Percentiles rank a stretch among this genome's conserved stretches.
These are phyloP conservation scores for Agrotis exclamationis DNA, from an alignment of 2,888 invertebrate genomes.

Conservation along the genomic window DNA sequence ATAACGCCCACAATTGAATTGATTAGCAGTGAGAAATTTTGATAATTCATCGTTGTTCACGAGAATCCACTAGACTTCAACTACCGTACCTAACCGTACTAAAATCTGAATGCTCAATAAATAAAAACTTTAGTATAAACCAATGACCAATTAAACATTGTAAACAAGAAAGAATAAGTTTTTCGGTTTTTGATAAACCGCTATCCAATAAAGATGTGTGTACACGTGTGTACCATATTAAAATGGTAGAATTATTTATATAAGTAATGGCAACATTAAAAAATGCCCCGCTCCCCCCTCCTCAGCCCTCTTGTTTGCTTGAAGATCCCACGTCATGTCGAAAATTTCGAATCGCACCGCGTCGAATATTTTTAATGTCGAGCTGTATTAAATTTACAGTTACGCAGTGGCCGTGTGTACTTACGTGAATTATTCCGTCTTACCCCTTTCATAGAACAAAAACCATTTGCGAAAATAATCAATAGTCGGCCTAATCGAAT, in stretches of 20 bases:
- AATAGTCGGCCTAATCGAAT: neutral
- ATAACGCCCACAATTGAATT: too few species aligned
- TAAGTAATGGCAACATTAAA: conserved; percentile 12
- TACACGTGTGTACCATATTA: neutral
- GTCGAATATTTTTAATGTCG: conserved; percentile 20
- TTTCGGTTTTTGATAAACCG: too few species aligned
- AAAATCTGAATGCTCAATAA: too few species aligned
- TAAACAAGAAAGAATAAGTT: too few species aligned
- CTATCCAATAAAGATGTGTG: neutral
- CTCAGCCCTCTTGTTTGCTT: neutral
- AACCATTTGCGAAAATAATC: neutral
- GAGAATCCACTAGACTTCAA: too few species aligned
- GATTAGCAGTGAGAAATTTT: too few species aligned
- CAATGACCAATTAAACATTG: too few species aligned
- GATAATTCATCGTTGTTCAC: too few species aligned
- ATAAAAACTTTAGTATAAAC: too few species aligned
- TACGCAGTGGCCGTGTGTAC: conserved; percentile 6
- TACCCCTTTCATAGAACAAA: neutral
- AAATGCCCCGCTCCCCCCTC: conserved; percentile 3
- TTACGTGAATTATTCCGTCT: neutral
- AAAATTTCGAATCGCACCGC: conserved; percentile 29
- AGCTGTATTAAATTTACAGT: conserved; percentile 19
- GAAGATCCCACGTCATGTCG: conserved; percentile 60
- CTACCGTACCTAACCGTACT: too few species aligned
- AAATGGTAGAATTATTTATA: neutral